A percentile compares a stretch with the other conserved stretches of the same genome.
Evolutionary conservation across 1,140 invertebrate genomes (phyloP).

Genomic region (Sinonovacula constricta): DNA sequence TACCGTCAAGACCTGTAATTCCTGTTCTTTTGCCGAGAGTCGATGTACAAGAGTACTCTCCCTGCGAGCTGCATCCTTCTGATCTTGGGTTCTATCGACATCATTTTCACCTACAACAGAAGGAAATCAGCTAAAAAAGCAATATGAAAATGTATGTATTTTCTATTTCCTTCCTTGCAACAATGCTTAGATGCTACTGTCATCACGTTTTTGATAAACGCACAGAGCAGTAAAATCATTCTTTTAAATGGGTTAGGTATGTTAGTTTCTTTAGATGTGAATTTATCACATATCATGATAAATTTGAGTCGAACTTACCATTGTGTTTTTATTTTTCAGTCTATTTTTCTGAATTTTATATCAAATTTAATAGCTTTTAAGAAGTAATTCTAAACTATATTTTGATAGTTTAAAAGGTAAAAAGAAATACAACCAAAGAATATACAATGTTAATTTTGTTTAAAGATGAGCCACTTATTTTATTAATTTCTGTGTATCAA

Average conservation of each 20-base stretch:
- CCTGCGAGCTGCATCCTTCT: constrained; percentile 89
- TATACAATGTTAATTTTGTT: too few relatives aligned
- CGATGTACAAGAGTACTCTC: constrained; percentile 95
- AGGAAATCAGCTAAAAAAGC: background rate
- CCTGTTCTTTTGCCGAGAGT: constrained; percentile 96
- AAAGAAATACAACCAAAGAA: too few relatives aligned
- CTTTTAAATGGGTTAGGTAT: constrained; percentile 15
- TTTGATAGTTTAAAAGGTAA: too few relatives aligned
- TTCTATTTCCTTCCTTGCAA: background rate
- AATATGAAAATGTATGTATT: background rate
- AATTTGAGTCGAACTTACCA: too few relatives aligned
- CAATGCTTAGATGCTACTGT: background rate
- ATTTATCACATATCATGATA: too few relatives aligned
- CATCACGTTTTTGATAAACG: background rate
- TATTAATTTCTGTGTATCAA: too few relatives aligned
- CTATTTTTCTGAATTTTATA: too few relatives aligned
- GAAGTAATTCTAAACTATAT: too few relatives aligned
- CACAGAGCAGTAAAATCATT: background rate
- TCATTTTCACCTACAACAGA: constrained; percentile 61
- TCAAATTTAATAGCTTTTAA: too few relatives aligned
- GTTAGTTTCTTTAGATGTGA: too few relatives aligned
- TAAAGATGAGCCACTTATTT: too few relatives aligned
- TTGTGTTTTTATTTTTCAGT: too few relatives aligned
- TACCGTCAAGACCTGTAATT: constrained; percentile 97
- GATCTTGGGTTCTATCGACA: constrained; percentile 84